Conservation (phyloP, 2,797 vertebrate genomes). For the Tokudaia tokunoshimensis region DNA sequence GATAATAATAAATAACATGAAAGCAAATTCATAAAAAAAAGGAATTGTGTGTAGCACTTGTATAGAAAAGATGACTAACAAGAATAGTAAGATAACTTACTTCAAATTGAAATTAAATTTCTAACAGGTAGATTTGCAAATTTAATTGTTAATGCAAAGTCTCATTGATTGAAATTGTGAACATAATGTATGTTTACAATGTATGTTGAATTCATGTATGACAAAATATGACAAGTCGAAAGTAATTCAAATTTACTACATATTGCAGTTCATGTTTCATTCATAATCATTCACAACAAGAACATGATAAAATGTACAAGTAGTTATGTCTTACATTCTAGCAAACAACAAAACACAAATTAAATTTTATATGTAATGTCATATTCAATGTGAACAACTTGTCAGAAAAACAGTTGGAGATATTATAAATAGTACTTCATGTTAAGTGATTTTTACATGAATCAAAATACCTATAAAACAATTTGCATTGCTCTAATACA, state of each 20-base stretch:
- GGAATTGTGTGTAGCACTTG: not conserved
- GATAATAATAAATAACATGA: not conserved
- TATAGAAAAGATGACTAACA: not conserved
- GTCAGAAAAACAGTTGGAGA: not conserved
- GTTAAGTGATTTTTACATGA: not conserved
- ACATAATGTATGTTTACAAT: not conserved
- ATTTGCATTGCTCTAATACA: not conserved
- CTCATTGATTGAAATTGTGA: not conserved
- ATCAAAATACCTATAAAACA: slow-evolving; percentile 30
- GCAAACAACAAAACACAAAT: not conserved
- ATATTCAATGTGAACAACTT: not conserved
- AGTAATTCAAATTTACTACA: slow-evolving; percentile 24
- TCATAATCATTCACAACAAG: not conserved
- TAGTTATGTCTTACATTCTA: slow-evolving; percentile 17
- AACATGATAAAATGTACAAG: slow-evolving; percentile 3
- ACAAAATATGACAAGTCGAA: not conserved
- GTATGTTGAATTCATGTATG: not conserved
- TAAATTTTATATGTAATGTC: not conserved
- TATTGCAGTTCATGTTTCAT: not conserved
- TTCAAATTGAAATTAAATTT: slow-evolving; percentile 39
- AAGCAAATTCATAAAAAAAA: not conserved
- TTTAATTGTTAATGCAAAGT: not conserved
- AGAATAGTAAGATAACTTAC: not conserved
- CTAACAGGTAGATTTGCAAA: not conserved
- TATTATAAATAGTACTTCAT: not conserved